Evolutionary conservation across 2,113 vertebrate species (phyloP), one percentile per base, ranked within the genome.

Genomic region (Suncus etruscus): DNA sequence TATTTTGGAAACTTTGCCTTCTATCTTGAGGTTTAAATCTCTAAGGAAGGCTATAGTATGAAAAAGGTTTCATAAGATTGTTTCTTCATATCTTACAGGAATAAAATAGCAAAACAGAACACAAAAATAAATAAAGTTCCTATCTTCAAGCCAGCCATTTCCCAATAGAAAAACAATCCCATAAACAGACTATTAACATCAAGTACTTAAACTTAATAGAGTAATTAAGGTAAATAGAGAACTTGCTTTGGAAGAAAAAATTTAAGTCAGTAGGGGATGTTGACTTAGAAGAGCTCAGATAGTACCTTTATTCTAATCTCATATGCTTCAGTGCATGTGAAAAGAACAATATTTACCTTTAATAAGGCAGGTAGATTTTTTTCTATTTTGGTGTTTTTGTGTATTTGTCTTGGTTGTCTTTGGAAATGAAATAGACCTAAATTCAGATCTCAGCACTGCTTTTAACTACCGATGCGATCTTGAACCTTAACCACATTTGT

Each of bases 401-500:
- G 9, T 24, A 8, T 51, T 54, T 87, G 6, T 16, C 29, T 91
- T 51, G 82, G 39, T 47, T 79, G 47, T 74, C 77, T 91, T 84
- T 89, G 16, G 58, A 89, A 89, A 18, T 22, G 27, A 51, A 9
- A n/a, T 24, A 70, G 9, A n/a, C 61, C 6, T 27, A 78, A 24
- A 80, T 27, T 4, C 51, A 65, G 51, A 74, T 66, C 29, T 87
- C 50, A 82, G 22, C n/a, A 72, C 69, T 70, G 11, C 11, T 8
- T 72, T 45, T 83, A 70, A 74, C 31, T 89, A n/a, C 15, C 22
- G 74, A 82, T 87, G 25, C 65, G 39, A 80, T 80, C 89, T 61
- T 31, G 27, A 87, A 29, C n/a, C 27, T 86, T 65, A 68, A 74
- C 18, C 27, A 79, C 72, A 63, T 70, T 16, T 72, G 9, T 68